Evolutionary conservation across 1,140 invertebrate genomes (phyloP).

Genomic region (Drusus annulatus): DNA sequence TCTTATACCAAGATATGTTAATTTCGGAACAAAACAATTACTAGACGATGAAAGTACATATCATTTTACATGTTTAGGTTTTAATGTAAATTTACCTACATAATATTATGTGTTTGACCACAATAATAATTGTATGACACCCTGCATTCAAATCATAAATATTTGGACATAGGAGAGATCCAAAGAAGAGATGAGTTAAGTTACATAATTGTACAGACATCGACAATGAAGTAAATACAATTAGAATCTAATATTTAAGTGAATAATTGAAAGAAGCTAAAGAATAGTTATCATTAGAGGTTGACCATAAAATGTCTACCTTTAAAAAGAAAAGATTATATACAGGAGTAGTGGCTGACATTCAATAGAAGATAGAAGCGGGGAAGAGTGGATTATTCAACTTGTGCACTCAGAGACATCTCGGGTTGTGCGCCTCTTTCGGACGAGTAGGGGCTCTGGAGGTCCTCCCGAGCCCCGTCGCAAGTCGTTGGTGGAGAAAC

Average conservation of each 20-base stretch:
- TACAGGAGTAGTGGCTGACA: no score
- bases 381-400: no score
- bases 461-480: no score
- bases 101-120: not conserved
- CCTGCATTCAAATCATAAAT: not conserved
- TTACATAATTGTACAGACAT: not conserved
- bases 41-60: not conserved
- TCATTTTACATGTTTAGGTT: not conserved
- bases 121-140: not conserved
- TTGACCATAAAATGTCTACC: slow-evolving; percentile 9
- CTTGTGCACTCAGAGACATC: no score
- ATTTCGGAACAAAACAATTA: not conserved
- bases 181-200: not conserved
- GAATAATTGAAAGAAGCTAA: no score
- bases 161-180: slow-evolving; percentile 17
- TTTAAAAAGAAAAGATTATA: not conserved
- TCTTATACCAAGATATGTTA: not conserved
- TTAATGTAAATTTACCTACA: slow-evolving; percentile 11
- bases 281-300: not conserved
- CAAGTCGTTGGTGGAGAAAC: slow-evolving; percentile 30
- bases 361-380: no score
- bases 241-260: slow-evolving; percentile 6
- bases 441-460: no score
- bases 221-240: not conserved
- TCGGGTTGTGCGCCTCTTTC: not conserved